Base-by-base conservation (phyloP, 2,888 invertebrate species). In the Hylaea fasciaria region DNA sequence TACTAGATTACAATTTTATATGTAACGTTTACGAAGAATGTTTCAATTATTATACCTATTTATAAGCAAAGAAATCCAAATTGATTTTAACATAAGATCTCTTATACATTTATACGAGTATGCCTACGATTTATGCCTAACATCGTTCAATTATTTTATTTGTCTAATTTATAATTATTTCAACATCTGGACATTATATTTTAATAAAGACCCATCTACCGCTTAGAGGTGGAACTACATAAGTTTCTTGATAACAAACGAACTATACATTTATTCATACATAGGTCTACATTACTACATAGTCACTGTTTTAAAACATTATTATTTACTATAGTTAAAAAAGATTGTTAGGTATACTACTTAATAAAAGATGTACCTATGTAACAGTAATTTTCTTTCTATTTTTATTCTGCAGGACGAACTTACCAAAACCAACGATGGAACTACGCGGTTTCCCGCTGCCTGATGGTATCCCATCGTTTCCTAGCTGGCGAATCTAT, bases 351-450 rank as follows among this genome's bases (percentile, higher is more conserved):
- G 7, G 7, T 7, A 28, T 28, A 7, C 28, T n/a, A n/a, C n/a
- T n/a, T n/a, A n/a, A n/a, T n/a, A n/a, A n/a, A n/a, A n/a, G n/a
- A n/a, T n/a, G n/a, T n/a, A n/a, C n/a, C n/a, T n/a, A n/a, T n/a
- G n/a, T n/a, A n/a, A n/a, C n/a, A n/a, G n/a, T n/a, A n/a, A n/a
- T n/a, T n/a, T n/a, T n/a, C n/a, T n/a, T n/a, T n/a, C n/a, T n/a
- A n/a, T n/a, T n/a, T 37, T n/a, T 12, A 37, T 37, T 37, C n/a
- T 37, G 12, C 10, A 91, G 91, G 56, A 89, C 91, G 5, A 92
- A 92, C 71, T 77, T 92, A 62, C 91, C 91, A n/a, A 91, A 89
- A 70, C 84, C 85, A 2, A 82, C 90, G 28, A 92, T 92, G 92
- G 86, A 87, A 68, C 73, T 91, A 0, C 75, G 73, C 56, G 88